Evolutionary conservation across 2,888 invertebrate genomes (phyloP).

Genomic region (Polydesmus complanatus): DNA sequence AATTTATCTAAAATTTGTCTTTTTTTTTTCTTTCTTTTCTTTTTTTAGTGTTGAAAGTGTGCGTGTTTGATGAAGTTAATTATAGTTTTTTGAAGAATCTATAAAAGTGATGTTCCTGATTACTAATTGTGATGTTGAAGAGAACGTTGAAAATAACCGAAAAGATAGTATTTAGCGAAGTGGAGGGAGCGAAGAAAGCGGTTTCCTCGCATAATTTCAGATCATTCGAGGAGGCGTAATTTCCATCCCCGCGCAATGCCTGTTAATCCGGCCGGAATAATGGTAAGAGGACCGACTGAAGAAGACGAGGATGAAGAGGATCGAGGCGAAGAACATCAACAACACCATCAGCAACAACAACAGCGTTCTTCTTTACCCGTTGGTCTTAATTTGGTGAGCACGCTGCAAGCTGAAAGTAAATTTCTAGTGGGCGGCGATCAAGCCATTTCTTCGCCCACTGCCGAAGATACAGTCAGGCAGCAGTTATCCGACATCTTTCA

Average conservation of each 20-base stretch:
- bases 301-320: neutral
- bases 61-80: neutral
- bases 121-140: neutral
- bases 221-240: neutral
- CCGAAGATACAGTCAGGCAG: neutral
- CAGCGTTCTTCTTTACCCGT: neutral
- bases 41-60: no score
- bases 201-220: no score
- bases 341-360: neutral
- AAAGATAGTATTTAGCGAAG: neutral
- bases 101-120: neutral
- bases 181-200: no score
- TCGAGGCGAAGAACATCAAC: neutral
- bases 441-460: neutral
- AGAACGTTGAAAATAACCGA: neutral
- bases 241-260: neutral
- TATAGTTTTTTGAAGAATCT: neutral
- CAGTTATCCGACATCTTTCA: slow-evolving; percentile 9
- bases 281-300: neutral
- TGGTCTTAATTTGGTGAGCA: slow-evolving; percentile 6
- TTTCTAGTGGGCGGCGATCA: neutral
- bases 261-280: slow-evolving; percentile 3
- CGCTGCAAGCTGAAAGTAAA: neutral
- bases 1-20: no score
- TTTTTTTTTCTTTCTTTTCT: no score